Conservation (phyloP, 37 sponge, comb jelly and placozoan genomes). For the Halichondria panicea region DNA sequence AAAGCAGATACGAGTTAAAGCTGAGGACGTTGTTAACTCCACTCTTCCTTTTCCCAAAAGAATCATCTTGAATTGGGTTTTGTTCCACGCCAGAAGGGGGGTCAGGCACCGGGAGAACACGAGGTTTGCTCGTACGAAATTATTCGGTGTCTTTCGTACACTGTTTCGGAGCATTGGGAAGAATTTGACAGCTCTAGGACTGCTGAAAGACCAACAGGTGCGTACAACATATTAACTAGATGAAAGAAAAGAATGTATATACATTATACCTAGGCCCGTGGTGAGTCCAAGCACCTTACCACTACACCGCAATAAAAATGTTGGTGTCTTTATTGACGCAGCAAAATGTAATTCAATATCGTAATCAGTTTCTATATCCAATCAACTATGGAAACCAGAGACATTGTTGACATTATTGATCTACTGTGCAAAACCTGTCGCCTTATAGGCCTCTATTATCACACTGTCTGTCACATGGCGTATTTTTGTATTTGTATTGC, state of each 20-base stretch:
- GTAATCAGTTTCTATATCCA: no score
- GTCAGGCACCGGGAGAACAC: slow-evolving; percentile 83
- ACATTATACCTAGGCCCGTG: slow-evolving; percentile 4
- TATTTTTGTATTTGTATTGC: no score
- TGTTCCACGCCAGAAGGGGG: slow-evolving; percentile 76
- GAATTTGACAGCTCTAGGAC: slow-evolving; percentile 51
- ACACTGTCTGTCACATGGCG: no score
- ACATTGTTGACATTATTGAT: no score
- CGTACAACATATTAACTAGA: not conserved
- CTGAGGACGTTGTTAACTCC: slow-evolving; percentile 42
- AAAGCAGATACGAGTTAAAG: slow-evolving; percentile 38
- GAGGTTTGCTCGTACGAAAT: slow-evolving; percentile 82
- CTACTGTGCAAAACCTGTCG: no score
- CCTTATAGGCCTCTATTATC: no score
- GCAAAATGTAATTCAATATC: no score
- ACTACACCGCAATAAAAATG: no score
- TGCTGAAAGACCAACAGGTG: slow-evolving; percentile 63
- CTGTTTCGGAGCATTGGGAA: slow-evolving; percentile 81
- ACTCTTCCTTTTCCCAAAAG: slow-evolving; percentile 42
- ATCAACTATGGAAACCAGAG: no score
- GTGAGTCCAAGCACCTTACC: no score
- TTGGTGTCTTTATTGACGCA: no score
- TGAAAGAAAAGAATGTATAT: not conserved
- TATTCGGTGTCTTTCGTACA: slow-evolving; percentile 72
- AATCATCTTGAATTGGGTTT: slow-evolving; percentile 76